Percentiles rank a stretch among this genome's conserved stretches.
These are phyloP conservation scores for Syndactyla subalaris DNA, from an alignment of 2,797 vertebrate species.

Conservation along the genomic window DNA sequence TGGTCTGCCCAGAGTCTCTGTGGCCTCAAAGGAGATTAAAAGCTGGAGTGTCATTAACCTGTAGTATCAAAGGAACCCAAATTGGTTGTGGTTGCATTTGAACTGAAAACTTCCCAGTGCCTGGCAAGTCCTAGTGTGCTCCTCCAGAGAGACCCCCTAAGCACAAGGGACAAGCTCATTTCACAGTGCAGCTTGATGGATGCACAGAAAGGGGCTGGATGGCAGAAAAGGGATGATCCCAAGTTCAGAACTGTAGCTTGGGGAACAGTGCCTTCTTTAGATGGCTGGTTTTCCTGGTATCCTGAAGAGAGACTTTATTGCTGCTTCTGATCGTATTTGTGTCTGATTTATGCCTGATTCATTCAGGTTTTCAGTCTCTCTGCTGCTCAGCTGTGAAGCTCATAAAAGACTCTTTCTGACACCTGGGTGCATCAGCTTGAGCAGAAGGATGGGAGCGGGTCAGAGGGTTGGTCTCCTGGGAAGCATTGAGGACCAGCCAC, in stretches of 20 bases:
- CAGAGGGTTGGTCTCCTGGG: neutral
- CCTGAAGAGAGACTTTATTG: neutral
- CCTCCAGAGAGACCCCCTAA: neutral
- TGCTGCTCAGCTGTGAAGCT: neutral
- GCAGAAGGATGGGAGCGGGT: neutral
- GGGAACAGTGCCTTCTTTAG: neutral
- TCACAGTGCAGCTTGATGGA: rapidly evolving
- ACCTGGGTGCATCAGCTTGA: neutral
- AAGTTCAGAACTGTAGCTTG: neutral
- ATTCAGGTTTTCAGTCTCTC: neutral
- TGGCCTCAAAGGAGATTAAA: neutral
- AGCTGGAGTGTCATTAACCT: neutral
- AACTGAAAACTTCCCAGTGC: neutral
- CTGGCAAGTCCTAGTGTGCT: neutral
- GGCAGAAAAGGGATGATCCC: neutral
- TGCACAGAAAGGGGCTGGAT: neutral
- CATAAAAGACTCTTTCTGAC: neutral
- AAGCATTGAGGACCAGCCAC: rapidly evolving
- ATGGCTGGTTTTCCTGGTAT: neutral
- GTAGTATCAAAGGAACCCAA: neutral
- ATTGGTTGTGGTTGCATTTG: neutral
- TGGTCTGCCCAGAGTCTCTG: neutral
- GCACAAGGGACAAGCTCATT: neutral
- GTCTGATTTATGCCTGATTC: neutral
- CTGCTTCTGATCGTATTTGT: neutral